These are phyloP conservation scores for Xyliphius kryptos DNA, from an alignment of 2,113 vertebrate species.

Conservation along the genomic window DNA sequence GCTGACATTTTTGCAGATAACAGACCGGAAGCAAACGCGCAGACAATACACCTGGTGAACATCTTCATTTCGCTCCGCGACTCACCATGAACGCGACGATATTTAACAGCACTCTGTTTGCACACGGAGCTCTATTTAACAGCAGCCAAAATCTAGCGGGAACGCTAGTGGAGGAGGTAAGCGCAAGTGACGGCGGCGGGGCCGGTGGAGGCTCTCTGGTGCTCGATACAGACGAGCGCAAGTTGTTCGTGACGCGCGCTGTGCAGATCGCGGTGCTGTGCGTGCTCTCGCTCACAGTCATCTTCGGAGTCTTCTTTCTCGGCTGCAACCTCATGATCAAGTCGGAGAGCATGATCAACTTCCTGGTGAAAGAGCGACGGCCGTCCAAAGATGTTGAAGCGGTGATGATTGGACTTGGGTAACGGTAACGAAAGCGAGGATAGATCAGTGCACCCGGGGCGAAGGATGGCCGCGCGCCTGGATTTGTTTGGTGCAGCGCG, in stretches of 20 bases:
- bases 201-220: constrained; percentile 74
- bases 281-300: constrained; percentile 62
- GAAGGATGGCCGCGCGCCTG: constrained; percentile 21
- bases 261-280: constrained; percentile 95
- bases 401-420: constrained; percentile 91
- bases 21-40: too few species aligned
- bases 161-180: too few species aligned
- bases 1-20: too few species aligned
- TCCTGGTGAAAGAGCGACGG: constrained; percentile 73
- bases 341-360: constrained; percentile 78
- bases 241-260: constrained; percentile 83
- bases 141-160: too few species aligned
- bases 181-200: constrained; percentile 71
- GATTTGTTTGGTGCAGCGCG: constrained; percentile 35
- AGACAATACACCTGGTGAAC: too few species aligned
- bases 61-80: too few species aligned
- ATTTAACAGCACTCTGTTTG: constrained; percentile 73
- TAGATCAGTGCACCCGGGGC: neutral
- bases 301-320: too few species aligned
- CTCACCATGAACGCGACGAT: constrained; percentile 78
- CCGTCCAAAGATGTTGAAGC: constrained; percentile 92
- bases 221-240: constrained; percentile 78
- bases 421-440: constrained; percentile 31
- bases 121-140: constrained; percentile 72
- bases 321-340: constrained; percentile 98